These are phyloP conservation scores for Mactromeris polynyma DNA, from an alignment of 2,888 invertebrate species.

Conservation along the genomic window DNA sequence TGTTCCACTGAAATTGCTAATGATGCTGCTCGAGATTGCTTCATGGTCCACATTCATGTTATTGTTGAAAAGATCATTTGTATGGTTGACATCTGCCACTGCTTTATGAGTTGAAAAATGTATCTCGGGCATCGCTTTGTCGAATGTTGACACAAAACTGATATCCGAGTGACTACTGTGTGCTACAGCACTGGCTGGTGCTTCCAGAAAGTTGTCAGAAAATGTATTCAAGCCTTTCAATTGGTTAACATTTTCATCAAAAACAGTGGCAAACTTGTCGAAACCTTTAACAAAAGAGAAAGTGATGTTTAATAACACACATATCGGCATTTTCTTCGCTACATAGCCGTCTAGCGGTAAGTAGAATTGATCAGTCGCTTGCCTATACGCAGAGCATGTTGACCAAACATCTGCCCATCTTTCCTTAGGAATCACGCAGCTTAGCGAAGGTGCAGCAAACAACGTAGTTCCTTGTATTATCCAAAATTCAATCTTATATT, in stretches of 20 bases:
- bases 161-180: neutral
- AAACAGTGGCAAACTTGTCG: neutral
- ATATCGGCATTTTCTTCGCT: neutral
- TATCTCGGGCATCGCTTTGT: conserved; percentile 20
- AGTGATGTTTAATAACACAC: neutral
- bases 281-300: neutral
- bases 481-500: neutral
- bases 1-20: neutral
- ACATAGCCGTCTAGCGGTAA: neutral
- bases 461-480: neutral
- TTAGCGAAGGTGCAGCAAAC: neutral
- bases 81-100: neutral
- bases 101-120: neutral
- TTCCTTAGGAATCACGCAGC: neutral
- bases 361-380: neutral
- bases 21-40: neutral
- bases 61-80: neutral
- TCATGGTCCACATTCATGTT: neutral
- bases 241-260: neutral
- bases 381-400: neutral
- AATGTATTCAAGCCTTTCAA: neutral
- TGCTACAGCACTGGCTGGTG: neutral
- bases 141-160: conserved; percentile 32
- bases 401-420: neutral
- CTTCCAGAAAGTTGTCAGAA: neutral